These are phyloP conservation scores for Archips xylosteana DNA, from an alignment of 2,888 invertebrate genomes.

Conservation along the genomic window DNA sequence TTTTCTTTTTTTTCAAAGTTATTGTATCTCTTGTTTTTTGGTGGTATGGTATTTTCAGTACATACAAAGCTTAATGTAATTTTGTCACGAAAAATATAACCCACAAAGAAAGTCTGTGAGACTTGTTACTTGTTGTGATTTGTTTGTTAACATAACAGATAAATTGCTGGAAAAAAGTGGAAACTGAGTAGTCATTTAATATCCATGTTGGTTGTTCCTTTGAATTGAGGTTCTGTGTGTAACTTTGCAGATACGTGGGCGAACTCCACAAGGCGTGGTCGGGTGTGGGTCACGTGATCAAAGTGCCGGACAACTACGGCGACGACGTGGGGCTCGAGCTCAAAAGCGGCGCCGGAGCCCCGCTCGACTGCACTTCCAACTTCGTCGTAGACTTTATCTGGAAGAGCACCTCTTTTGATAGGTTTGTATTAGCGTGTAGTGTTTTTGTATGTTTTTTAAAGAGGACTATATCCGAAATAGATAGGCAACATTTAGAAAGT, in stretches of 20 bases:
- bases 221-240: no score
- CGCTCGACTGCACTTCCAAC: conserved; percentile 96
- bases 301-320: conserved; percentile 97
- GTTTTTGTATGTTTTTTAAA: no score
- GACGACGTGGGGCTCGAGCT: conserved; percentile 99
- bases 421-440: conserved; percentile 76
- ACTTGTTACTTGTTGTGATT: no score
- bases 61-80: not conserved
- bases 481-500: not conserved
- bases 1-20: no score
- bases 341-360: conserved; percentile 96
- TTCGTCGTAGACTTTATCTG: conserved; percentile 99
- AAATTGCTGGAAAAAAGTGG: no score
- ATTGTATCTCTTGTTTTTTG: no score
- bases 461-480: no score
- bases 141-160: no score
- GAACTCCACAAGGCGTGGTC: conserved; percentile 98
- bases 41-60: not conserved
- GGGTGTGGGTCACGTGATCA: conserved; percentile 99
- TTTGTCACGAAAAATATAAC: no score
- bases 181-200: no score
- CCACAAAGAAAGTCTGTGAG: no score
- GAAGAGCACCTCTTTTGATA: conserved; percentile 99
- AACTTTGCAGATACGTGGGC: conserved; percentile 89
- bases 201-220: no score